Percentiles rank a stretch among this genome's conserved stretches.
These are phyloP conservation scores for Sialis lutaria DNA, from an alignment of 2,888 invertebrate species.

Conservation along the genomic window DNA sequence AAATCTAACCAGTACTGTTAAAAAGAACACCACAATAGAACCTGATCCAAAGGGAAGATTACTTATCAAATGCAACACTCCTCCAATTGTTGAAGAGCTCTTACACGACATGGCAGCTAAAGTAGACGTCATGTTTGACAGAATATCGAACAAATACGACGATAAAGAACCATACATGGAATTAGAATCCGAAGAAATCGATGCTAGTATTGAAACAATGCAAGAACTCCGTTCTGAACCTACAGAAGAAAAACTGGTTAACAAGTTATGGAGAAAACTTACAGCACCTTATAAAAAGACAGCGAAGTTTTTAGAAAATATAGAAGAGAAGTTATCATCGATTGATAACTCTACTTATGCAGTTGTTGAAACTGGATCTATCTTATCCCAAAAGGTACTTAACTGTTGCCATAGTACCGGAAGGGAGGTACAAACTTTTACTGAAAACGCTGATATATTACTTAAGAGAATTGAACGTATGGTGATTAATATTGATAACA, in stretches of 20 bases:
- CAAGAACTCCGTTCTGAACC: slow-evolving; percentile 8
- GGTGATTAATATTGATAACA: slow-evolving; percentile 15
- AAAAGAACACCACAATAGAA: slow-evolving; percentile 3
- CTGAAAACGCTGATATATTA: slow-evolving; percentile 19
- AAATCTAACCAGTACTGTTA: background rate
- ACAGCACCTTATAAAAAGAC: slow-evolving; percentile 17
- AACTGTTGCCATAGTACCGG: slow-evolving; percentile 17
- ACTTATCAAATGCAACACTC: slow-evolving; percentile 19
- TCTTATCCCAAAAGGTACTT: slow-evolving; percentile 13
- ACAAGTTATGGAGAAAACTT: slow-evolving; percentile 15
- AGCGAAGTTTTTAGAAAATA: slow-evolving; percentile 18
- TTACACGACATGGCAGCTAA: slow-evolving; percentile 24
- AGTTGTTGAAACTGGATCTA: slow-evolving; percentile 13
- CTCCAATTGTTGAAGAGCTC: slow-evolving; percentile 19
- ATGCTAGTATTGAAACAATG: slow-evolving; percentile 11
- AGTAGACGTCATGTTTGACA: slow-evolving; percentile 26
- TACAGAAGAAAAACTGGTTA: slow-evolving; percentile 12
- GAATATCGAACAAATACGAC: slow-evolving; percentile 12
- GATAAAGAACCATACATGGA: slow-evolving; percentile 14
- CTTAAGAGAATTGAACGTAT: slow-evolving; percentile 19
- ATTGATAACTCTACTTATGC: slow-evolving; percentile 19
- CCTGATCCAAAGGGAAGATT: slow-evolving; percentile 14
- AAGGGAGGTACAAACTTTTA: slow-evolving; percentile 19
- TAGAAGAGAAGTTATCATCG: slow-evolving; percentile 16
- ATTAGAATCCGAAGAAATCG: slow-evolving; percentile 13